phyloP scores from a whole-genome alignment of 2,113 vertebrate genomes.

The Synodontis membranacea region DNA sequence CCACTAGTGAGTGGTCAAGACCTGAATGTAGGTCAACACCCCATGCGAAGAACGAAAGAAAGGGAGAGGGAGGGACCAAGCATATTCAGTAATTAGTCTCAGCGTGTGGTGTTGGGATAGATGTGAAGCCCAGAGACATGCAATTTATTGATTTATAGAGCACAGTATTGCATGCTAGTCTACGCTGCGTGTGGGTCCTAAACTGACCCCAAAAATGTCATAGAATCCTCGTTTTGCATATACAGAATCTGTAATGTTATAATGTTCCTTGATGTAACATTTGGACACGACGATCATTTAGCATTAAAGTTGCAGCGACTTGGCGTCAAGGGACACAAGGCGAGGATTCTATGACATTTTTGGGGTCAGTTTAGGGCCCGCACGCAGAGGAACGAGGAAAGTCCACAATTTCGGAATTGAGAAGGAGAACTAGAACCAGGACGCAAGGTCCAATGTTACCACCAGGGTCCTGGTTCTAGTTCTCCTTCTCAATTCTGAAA shows the following conservation, averaged over 20 bases:
- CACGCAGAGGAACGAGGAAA: background rate
- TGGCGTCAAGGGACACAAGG: background rate
- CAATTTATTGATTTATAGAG: conserved; percentile 71
- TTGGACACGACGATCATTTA: background rate
- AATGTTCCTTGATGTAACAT: background rate
- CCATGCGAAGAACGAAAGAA: conserved; percentile 53
- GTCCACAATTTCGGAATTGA: background rate
- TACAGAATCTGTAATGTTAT: background rate
- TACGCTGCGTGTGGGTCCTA: background rate
- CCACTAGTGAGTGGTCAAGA: conserved; percentile 35
- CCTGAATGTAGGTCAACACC: conserved; percentile 66
- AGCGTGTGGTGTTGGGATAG: conserved; percentile 74
- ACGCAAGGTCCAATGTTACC: too few species aligned
- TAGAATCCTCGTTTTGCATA: background rate
- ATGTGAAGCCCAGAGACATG: conserved; percentile 72
- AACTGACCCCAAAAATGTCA: background rate
- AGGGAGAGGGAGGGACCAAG: conserved; percentile 19
- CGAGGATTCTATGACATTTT: background rate
- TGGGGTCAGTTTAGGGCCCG: background rate
- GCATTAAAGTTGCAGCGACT: background rate
- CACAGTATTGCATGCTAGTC: conserved; percentile 29
- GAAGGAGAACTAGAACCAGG: too few species aligned
- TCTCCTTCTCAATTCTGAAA: background rate
- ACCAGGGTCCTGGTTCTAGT: too few species aligned
- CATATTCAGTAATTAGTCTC: conserved; percentile 80